Percentiles rank a stretch among this genome's conserved stretches.
Evolutionary conservation across 2,113 vertebrate genomes (phyloP).

Genomic region (Passer montanus): DNA sequence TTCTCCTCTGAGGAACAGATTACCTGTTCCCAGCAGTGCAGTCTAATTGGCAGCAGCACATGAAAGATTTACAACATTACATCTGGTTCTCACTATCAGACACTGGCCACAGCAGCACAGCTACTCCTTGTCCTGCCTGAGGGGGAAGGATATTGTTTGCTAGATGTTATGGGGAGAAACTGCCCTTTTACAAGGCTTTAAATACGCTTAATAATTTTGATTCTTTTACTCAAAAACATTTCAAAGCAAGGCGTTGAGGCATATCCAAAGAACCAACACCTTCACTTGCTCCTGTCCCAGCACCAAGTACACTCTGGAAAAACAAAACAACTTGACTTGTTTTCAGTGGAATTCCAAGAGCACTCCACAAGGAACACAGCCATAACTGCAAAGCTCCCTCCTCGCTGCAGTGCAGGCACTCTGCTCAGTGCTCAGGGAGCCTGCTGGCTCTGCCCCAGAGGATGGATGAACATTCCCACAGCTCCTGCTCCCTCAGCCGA

Average conservation of each 20-base stretch:
- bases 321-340: neutral
- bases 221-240: neutral
- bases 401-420: neutral
- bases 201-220: neutral
- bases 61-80: neutral
- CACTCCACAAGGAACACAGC: neutral
- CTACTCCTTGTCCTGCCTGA: neutral
- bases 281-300: neutral
- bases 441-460: too few relatives aligned
- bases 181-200: neutral
- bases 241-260: neutral
- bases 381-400: neutral
- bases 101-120: neutral
- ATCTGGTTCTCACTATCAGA: neutral
- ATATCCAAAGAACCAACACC: neutral
- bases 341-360: neutral
- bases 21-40: rapidly evolving
- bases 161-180: neutral
- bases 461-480: neutral
- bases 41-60: neutral
- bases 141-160: neutral
- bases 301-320: neutral
- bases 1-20: neutral
- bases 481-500: neutral
- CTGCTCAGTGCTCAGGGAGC: neutral